Conservation (phyloP, 2,888 invertebrate species). For the Syrphus vitripennis region DNA sequence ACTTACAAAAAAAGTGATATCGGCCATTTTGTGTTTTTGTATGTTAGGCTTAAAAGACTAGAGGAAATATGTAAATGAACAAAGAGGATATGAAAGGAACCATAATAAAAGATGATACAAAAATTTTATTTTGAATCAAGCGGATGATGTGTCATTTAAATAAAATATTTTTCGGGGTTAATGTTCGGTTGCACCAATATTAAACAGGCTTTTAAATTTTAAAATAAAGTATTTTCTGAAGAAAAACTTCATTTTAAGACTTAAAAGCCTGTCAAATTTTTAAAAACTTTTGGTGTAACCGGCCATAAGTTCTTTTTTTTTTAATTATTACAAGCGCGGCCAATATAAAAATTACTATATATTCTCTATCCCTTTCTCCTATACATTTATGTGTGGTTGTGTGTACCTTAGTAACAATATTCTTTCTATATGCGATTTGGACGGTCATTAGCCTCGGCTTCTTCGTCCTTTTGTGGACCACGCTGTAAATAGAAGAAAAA, state of each 20-base stretch:
- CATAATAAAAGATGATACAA: neutral
- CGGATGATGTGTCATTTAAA: constrained; percentile 15
- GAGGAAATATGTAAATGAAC: neutral
- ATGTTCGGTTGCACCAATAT: too few species aligned
- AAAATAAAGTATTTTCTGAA: too few species aligned
- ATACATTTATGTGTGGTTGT: constrained; percentile 33
- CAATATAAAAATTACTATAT: constrained; percentile 58
- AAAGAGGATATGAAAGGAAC: neutral
- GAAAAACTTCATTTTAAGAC: too few species aligned
- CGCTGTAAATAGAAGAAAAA: constrained; percentile 74
- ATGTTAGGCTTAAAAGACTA: neutral
- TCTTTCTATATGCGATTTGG: constrained; percentile 73
- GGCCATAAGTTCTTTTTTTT: neutral
- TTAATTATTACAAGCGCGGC: constrained; percentile 56
- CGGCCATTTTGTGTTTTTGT: neutral
- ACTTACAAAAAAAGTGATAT: too few species aligned
- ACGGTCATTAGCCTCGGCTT: constrained; percentile 75
- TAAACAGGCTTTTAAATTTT: too few species aligned
- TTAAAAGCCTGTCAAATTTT: too few species aligned
- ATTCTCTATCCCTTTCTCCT: constrained; percentile 42
- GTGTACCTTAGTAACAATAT: constrained; percentile 69
- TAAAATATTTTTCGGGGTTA: neutral
- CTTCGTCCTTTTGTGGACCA: constrained; percentile 79
- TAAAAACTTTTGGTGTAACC: too few species aligned
- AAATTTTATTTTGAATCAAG: constrained; percentile 11